These are phyloP conservation scores for Cynocephalus volans DNA, from an alignment of 2,113 vertebrate genomes.

Conservation along the genomic window DNA sequence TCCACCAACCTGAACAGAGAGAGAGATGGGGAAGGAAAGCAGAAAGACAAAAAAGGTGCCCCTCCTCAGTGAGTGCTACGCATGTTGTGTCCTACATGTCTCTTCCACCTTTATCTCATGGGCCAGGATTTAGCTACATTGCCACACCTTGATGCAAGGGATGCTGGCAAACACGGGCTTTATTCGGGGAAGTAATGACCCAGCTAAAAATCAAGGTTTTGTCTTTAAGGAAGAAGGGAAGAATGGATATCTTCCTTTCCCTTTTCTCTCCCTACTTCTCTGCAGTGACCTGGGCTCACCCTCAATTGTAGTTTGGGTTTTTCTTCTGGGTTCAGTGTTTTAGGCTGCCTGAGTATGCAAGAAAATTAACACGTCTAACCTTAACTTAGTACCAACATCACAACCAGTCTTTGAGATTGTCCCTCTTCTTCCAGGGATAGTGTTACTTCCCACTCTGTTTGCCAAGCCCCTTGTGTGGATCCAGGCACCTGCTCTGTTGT, in stretches of 20 bases:
- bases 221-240: background rate
- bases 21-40: background rate
- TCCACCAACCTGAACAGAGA: background rate
- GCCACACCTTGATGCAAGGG: background rate
- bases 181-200: background rate
- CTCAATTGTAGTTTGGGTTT: background rate
- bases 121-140: background rate
- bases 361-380: background rate
- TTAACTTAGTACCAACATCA: background rate
- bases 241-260: background rate
- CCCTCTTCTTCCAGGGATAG: background rate
- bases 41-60: background rate
- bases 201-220: background rate
- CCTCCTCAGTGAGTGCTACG: background rate
- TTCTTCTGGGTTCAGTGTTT: background rate
- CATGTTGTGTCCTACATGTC: fast-evolving
- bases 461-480: background rate
- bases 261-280: background rate
- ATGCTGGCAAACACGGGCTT: background rate
- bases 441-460: background rate
- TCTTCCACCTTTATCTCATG: background rate
- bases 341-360: background rate
- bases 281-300: background rate
- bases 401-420: background rate
- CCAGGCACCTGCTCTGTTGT: background rate